Percentiles rank a stretch among this genome's conserved stretches.
These are phyloP conservation scores for Metopolophium dirhodum DNA, from an alignment of 1,140 invertebrate genomes.

Conservation along the genomic window DNA sequence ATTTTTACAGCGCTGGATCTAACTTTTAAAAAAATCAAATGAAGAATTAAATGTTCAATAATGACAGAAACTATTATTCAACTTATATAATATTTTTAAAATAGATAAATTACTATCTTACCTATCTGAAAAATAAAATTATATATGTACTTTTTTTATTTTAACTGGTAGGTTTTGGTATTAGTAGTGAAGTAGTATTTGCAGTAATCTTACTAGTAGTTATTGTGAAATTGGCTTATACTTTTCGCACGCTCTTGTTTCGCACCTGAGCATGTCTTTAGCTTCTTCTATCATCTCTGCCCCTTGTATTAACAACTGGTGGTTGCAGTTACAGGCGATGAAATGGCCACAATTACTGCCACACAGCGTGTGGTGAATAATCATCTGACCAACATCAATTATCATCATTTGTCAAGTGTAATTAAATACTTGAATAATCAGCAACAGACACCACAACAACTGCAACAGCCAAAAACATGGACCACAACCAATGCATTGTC, in stretches of 20 bases:
- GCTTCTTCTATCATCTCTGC: constrained; percentile 6
- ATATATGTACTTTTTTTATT: background rate
- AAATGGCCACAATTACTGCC: constrained; percentile 53
- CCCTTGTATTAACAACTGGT: constrained; percentile 31
- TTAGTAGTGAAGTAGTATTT: constrained; percentile 32
- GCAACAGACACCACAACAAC: constrained; percentile 21
- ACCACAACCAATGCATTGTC: constrained; percentile 57
- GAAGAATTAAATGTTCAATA: background rate
- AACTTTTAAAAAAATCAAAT: constrained; percentile 5
- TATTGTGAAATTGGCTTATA: constrained; percentile 45
- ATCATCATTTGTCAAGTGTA: constrained; percentile 55
- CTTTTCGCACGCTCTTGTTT: constrained; percentile 55
- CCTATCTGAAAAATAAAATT: background rate
- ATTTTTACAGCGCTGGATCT: background rate
- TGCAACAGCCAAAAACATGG: constrained; percentile 40
- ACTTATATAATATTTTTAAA: background rate
- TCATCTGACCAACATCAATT: constrained; percentile 53
- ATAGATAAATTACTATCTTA: background rate
- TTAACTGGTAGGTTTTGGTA: constrained; percentile 22
- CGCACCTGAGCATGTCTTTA: constrained; percentile 50
- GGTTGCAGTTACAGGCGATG: constrained; percentile 56
- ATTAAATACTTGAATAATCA: constrained; percentile 55
- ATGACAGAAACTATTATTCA: background rate
- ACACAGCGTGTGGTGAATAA: constrained; percentile 50
- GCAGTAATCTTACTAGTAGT: constrained; percentile 34